Base-by-base conservation (phyloP, 2,797 vertebrate genomes). In the Molossus molossus region DNA sequence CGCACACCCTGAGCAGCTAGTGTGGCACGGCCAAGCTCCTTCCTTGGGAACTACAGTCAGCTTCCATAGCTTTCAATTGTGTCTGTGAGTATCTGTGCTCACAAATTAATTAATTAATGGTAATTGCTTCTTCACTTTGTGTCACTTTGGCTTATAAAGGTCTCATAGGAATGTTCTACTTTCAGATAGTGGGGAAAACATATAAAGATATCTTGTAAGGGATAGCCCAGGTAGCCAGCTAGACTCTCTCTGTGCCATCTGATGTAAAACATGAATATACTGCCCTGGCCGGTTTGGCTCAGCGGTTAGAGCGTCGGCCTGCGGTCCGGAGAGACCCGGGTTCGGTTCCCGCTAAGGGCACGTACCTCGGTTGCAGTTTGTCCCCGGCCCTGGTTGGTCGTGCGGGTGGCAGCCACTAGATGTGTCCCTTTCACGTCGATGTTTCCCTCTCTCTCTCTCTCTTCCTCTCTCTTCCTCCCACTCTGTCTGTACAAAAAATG, bases 181-280 rank as follows among this genome's bases (percentile, higher is more conserved):
- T 82, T 82, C 79, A 20, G 40, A 64, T 12, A 62, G 9, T 13
- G 25, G n/a, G 58, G 55, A 62, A 81, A 58, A 45, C 5, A 14
- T 62, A 60, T 20, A 48, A 57, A 81, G 57, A 87, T 48, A 60
- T 27, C 29, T 48, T 9, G 8, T 79, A 89, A 87, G 57, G 29
- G 69, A 87, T 1, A 87, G 23, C 21, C 3, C 53, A 87, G 72
- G 40, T 13, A 80, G 37, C 18, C 84, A 80, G 27, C 12, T 64
- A 79, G 40, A n/a, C 76, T 90, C 37, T 83, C 65, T 57, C 5
- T 53, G 12, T 94, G 15, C 9, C 55, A 62, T 85, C 21, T 89
- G 84, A 57, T 5, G 6, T 90, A 87, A 95, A 97, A 87, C 53
- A 85, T 23, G 53, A 45, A n/a, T 53, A 70, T 90, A 58, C 6